Conservation (phyloP, 1,140 invertebrate genomes). For the Rhyzopertha dominica region DNA sequence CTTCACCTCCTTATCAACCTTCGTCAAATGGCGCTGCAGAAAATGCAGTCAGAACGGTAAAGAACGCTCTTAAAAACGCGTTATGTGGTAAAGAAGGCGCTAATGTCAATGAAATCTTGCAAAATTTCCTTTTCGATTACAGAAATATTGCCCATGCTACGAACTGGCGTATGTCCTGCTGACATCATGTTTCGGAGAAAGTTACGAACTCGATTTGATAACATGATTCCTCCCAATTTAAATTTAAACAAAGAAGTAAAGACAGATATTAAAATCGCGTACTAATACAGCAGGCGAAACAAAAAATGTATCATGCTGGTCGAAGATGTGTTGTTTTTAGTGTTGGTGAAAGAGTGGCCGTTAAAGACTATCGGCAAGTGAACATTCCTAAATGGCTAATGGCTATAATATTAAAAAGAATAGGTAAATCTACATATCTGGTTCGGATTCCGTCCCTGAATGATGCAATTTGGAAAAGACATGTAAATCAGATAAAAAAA, state of each 20-base stretch:
- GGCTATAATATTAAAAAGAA: conserved; percentile 8
- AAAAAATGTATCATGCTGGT: background rate
- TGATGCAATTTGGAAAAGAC: conserved; percentile 14
- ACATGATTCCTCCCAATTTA: background rate
- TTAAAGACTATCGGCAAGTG: conserved; percentile 11
- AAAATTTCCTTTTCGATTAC: conserved; percentile 28
- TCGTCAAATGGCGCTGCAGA: conserved; percentile 43
- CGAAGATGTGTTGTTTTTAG: background rate
- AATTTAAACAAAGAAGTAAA: no score
- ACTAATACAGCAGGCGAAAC: conserved; percentile 1
- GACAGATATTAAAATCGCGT: conserved; percentile 2
- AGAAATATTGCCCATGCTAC: conserved; percentile 24
- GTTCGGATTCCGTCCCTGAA: conserved; percentile 7
- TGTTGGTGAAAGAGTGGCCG: conserved; percentile 5
- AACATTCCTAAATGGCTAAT: conserved; percentile 9
- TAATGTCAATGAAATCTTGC: conserved; percentile 3
- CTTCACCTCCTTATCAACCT: conserved; percentile 38
- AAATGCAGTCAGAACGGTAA: conserved; percentile 43
- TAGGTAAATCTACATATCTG: conserved; percentile 14
- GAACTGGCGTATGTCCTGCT: conserved; percentile 20
- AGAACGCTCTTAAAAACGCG: conserved; percentile 37
- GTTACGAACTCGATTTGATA: conserved; percentile 23
- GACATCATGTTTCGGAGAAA: conserved; percentile 24
- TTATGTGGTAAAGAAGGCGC: conserved; percentile 7
- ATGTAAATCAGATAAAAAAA: conserved; percentile 13